Evolutionary conservation across 2,888 invertebrate genomes (phyloP).

Genomic region (Deroplatys truncata): DNA sequence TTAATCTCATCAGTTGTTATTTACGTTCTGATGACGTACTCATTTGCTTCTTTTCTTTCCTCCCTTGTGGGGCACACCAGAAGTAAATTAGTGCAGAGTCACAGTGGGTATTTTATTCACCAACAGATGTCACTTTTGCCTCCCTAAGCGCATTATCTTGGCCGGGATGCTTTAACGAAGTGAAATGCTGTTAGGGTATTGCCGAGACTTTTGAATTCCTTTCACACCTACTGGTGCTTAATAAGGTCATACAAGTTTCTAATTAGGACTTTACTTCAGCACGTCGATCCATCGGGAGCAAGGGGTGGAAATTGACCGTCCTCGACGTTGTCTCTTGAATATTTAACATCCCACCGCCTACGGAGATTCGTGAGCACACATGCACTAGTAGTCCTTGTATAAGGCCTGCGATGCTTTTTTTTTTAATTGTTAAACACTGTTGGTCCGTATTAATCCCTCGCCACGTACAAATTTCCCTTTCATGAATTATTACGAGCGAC

Average conservation of each 20-base stretch:
- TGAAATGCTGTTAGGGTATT: background rate
- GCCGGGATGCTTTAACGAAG: background rate
- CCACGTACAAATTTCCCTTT: too few relatives aligned
- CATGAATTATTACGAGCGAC: too few relatives aligned
- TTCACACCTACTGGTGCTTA: background rate
- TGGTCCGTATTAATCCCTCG: too few relatives aligned
- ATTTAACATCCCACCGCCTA: background rate
- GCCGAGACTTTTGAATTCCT: background rate
- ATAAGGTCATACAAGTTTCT: background rate
- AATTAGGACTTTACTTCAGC: background rate
- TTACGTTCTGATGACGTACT: background rate
- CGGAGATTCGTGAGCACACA: too few relatives aligned
- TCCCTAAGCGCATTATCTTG: background rate
- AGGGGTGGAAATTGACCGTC: background rate
- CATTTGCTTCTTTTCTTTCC: background rate
- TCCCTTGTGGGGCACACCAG: background rate
- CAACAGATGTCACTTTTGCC: background rate
- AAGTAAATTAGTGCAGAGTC: background rate
- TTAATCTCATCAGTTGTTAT: background rate
- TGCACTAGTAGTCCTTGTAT: too few relatives aligned
- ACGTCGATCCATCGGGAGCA: background rate
- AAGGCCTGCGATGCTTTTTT: too few relatives aligned
- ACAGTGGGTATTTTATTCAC: background rate
- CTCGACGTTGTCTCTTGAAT: background rate
- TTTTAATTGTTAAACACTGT: too few relatives aligned